Conservation (phyloP, 2,113 vertebrate genomes). For the Microtus oregoni region DNA sequence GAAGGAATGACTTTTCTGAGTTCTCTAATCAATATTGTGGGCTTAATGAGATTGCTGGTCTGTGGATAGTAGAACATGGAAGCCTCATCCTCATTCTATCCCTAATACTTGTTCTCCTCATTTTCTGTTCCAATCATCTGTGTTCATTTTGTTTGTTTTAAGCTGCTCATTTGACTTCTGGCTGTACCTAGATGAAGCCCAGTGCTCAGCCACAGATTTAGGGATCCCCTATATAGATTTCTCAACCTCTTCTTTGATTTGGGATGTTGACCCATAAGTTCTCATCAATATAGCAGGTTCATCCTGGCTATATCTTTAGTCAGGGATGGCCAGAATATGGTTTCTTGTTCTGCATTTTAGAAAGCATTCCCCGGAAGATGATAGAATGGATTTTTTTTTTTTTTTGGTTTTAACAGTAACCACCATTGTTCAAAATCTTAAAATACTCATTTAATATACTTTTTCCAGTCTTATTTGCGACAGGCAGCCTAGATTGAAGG, state of each 20-base stretch:
- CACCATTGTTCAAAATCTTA: neutral
- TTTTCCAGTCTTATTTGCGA: neutral
- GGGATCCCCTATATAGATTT: neutral
- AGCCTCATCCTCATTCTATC: neutral
- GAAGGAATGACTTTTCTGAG: neutral
- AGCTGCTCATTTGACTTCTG: neutral
- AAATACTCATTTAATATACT: neutral
- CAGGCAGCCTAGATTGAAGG: neutral
- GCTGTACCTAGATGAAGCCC: neutral
- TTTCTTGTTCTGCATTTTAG: neutral
- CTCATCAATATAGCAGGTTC: neutral
- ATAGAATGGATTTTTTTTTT: neutral
- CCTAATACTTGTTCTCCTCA: neutral
- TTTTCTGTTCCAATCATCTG: neutral
- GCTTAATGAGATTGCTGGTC: too few relatives aligned
- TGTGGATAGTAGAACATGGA: too few relatives aligned
- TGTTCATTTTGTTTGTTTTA: neutral
- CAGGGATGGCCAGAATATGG: neutral
- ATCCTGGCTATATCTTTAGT: neutral
- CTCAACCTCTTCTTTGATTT: neutral
- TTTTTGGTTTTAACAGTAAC: neutral
- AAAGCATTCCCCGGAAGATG: neutral
- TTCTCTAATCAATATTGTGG: neutral
- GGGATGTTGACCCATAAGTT: neutral
- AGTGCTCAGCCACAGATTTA: neutral